Evolutionary conservation across 2,888 invertebrate genomes (phyloP), one percentile per base, ranked within the genome.

Genomic region (Tanaodytes sp.): DNA sequence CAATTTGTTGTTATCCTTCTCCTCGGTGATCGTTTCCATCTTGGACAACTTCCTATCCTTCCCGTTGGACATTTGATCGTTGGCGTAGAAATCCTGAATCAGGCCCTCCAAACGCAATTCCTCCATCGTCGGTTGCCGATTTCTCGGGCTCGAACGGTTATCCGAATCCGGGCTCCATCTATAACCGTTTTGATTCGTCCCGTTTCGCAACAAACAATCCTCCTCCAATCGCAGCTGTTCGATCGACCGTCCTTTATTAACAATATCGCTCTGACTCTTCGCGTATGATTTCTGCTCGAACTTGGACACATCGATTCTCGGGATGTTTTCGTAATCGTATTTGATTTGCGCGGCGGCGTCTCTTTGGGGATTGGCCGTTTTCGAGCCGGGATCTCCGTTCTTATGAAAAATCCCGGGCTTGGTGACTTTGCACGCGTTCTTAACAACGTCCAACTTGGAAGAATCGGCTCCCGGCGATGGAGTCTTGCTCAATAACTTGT

Each of bases 21-120:
- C 93, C 84, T 93, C 93, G 63, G 92, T 89, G 72, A 93, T 93
- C 48, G 93, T 93, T 85, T 93, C 93, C 93, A 93, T 93, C 62
- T 83, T 84, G 1, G 82, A 80, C 20, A 80, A 49, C 48, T 83
- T 82, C 4, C 81, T 72, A 3, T 79, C 79, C 42, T 77, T 75
- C 1, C 67, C 67, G 11, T 73, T 71, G 0, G 73, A 72, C 20
- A 78, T 67, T 57, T 81, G 80, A 31, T 83, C 82, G 69, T 73
- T 79, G 15, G 79, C 78, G 59, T 82, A 82, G 62, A 81, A 79
- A 67, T 84, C 84, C 40, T 83, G 80, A 39, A 83, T 81, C 37
- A 82, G 65, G 16, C 81, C 82, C 39, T 80, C 81, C 30, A 81
- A 69, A 52, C 76, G 68, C 11, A 79, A 23, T 33, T 81, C 78